phyloP scores from a whole-genome alignment of 2,797 vertebrate genomes.

The Hydrolagus colliei region DNA sequence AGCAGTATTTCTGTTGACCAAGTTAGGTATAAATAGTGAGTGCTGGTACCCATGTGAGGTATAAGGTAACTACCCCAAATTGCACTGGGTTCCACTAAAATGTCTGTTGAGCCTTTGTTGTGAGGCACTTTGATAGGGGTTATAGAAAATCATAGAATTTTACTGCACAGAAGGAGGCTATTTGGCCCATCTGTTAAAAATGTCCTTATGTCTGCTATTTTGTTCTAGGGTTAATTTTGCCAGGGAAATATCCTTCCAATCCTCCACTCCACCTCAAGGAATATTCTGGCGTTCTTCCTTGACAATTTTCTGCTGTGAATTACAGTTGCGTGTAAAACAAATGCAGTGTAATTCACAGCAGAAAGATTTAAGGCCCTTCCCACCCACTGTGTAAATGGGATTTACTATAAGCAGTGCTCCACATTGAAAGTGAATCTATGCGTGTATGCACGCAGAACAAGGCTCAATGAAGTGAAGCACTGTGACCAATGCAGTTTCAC shows the following conservation, averaged over 20 bases:
- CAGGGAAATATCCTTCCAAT: too few species aligned
- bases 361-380: background rate
- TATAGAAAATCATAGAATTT: background rate
- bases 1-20: too few species aligned
- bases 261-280: background rate
- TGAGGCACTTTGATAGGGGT: too few species aligned
- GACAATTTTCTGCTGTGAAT: background rate
- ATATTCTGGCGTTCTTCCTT: background rate
- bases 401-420: background rate
- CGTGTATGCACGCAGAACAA: background rate
- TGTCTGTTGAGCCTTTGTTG: too few species aligned
- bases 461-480: background rate
- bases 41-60: too few species aligned
- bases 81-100: too few species aligned
- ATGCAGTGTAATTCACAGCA: background rate
- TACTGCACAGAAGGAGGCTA: background rate
- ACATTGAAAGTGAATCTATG: background rate
- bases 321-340: slow-evolving; percentile 7
- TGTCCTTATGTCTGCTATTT: background rate
- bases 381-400: background rate
- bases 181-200: too few species aligned
- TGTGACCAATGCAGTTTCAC: background rate
- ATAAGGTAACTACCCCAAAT: too few species aligned
- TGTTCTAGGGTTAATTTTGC: background rate
- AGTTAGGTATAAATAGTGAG: too few species aligned